Percentiles rank a stretch among this genome's conserved stretches.
These are phyloP conservation scores for Microcebus griseorufus DNA, from an alignment of 2,113 vertebrate species.

Conservation along the genomic window DNA sequence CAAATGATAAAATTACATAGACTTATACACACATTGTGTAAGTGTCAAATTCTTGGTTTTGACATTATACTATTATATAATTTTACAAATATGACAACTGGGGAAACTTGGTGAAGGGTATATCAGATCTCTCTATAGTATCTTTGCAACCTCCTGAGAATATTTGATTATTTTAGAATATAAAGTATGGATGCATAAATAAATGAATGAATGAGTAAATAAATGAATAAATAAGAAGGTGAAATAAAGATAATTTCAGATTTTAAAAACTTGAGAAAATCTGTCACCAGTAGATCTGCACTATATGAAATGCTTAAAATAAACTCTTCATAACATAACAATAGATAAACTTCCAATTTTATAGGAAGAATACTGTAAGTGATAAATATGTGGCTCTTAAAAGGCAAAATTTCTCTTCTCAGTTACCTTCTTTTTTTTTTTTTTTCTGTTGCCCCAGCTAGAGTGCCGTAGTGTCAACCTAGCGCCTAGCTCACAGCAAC, in stretches of 20 bases:
- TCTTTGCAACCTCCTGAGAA: not conserved
- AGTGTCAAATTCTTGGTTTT: not conserved
- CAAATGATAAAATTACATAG: not conserved
- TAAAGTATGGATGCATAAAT: not conserved
- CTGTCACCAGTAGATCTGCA: not conserved
- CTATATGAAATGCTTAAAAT: not conserved
- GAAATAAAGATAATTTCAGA: not conserved
- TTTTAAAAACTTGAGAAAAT: not conserved
- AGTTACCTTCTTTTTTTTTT: not conserved
- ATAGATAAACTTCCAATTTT: not conserved
- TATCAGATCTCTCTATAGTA: not conserved
- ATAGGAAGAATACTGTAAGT: not conserved
- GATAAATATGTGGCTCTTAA: not conserved
- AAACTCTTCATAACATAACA: slow-evolving; percentile 1
- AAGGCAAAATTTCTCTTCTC: not conserved
- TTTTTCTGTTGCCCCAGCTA: no score
- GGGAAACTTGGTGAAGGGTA: not conserved
- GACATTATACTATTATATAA: not conserved
- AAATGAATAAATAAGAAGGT: not conserved
- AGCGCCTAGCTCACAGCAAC: no score
- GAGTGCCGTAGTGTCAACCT: no score
- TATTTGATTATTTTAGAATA: not conserved
- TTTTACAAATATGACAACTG: not conserved
- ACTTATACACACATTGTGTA: not conserved
- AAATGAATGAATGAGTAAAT: not conserved